These are phyloP conservation scores for Loripinus fragilis DNA, from an alignment of 2,888 invertebrate species.

Conservation along the genomic window DNA sequence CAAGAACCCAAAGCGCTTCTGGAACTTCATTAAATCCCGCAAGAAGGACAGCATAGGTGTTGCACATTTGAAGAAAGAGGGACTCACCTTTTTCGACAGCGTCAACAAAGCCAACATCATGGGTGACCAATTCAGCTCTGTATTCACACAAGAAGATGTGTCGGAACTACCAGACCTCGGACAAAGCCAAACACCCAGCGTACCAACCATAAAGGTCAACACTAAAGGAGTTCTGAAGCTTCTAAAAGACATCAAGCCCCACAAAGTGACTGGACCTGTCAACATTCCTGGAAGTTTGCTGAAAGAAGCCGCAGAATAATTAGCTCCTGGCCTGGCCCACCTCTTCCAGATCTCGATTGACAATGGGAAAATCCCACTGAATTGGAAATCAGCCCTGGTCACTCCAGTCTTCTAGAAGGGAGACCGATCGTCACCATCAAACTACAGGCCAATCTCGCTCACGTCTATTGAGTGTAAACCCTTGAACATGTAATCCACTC, in stretches of 20 bases:
- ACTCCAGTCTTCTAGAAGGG: constrained; percentile 16
- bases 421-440: not conserved
- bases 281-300: constrained; percentile 24
- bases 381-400: not conserved
- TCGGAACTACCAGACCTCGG: not conserved
- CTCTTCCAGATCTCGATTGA: not conserved
- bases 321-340: constrained; percentile 17
- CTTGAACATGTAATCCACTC: not conserved
- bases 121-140: constrained; percentile 2
- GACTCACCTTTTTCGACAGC: constrained; percentile 6
- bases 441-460: constrained; percentile 1
- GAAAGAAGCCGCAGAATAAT: constrained; percentile 20
- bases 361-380: not conserved
- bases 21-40: constrained; percentile 1
- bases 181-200: constrained; percentile 7
- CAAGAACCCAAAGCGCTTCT: constrained; percentile 18
- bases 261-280: constrained; percentile 25
- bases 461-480: not conserved
- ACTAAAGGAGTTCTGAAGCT: constrained; percentile 22
- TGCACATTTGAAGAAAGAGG: constrained; percentile 6
- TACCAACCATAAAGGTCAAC: constrained; percentile 17
- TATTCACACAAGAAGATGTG: constrained; percentile 6
- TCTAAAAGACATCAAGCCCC: constrained; percentile 21
- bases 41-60: constrained; percentile 8
- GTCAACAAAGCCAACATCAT: constrained; percentile 14